These are phyloP conservation scores for Actinemys pallida DNA, from an alignment of 2,113 vertebrate species.

Conservation along the genomic window DNA sequence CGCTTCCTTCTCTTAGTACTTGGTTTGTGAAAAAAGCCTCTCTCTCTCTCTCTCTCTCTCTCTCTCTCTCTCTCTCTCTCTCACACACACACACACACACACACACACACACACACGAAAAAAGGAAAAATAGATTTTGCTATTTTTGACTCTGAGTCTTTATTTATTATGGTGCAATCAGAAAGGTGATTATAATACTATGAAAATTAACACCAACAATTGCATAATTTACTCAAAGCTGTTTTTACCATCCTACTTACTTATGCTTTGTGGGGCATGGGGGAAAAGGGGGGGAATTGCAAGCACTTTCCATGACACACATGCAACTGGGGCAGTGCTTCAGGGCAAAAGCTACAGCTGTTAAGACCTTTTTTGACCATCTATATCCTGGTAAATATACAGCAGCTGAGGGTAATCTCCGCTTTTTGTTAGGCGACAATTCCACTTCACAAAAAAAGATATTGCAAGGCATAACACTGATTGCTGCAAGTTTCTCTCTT, in stretches of 20 bases:
- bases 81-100: too few relatives aligned
- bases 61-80: not conserved
- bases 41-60: not conserved
- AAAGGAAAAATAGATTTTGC: conserved; percentile 28
- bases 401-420: conserved; percentile 41
- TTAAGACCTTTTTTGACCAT: conserved; percentile 38
- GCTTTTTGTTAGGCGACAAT: conserved; percentile 51
- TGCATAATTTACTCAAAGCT: conserved; percentile 42
- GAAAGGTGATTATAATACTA: conserved; percentile 62
- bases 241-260: not conserved
- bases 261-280: conserved; percentile 4
- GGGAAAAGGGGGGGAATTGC: not conserved
- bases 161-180: conserved; percentile 62
- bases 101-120: not conserved
- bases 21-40: conserved; percentile 32
- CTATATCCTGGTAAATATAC: not conserved
- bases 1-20: not conserved
- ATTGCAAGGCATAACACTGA: conserved; percentile 43
- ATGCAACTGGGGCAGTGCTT: not conserved
- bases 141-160: conserved; percentile 55
- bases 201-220: conserved; percentile 60
- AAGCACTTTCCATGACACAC: not conserved
- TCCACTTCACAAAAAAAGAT: conserved; percentile 34
- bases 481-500: conserved; percentile 44
- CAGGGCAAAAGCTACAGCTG: not conserved